Conservation (phyloP, 2,797 vertebrate species). For the Geotrypetes seraphini region DNA sequence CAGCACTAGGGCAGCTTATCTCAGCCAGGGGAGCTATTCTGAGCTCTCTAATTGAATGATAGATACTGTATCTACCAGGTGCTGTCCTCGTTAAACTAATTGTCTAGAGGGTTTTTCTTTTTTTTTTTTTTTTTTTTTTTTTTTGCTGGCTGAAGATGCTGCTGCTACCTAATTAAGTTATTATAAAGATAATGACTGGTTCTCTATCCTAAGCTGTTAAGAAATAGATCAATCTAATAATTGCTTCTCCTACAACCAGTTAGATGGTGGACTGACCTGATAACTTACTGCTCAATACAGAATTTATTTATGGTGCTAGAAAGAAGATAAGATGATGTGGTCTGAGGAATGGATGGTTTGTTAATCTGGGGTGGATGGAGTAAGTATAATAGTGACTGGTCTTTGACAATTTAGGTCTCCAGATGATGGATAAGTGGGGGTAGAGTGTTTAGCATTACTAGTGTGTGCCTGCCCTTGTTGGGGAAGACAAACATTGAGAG, state of each 20-base stretch:
- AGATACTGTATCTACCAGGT: slow-evolving; percentile 36
- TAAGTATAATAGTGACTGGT: no score
- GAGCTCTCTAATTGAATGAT: slow-evolving; percentile 44
- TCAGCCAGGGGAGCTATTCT: slow-evolving; percentile 26
- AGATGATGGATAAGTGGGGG: fast-evolving
- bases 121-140: slow-evolving; percentile 24
- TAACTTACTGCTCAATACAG: not conserved
- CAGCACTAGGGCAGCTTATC: no score
- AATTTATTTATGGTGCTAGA: no score
- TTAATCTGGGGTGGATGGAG: no score
- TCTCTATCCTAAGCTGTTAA: slow-evolving; percentile 29
- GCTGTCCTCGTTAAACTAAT: slow-evolving; percentile 49
- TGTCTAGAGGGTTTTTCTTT: no score
- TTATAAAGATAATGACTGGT: slow-evolving; percentile 44
- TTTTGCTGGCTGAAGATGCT: slow-evolving; percentile 42
- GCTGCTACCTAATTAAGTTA: slow-evolving; percentile 46
- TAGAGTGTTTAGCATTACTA: not conserved
- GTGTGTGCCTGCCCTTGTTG: no score
- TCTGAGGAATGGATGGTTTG: no score
- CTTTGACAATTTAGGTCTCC: no score
- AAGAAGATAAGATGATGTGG: no score
- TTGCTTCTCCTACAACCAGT: not conserved
- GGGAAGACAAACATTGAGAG: no score
- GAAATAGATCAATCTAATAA: slow-evolving; percentile 25
- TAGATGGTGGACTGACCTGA: slow-evolving; percentile 7